Evolutionary conservation across 2,113 vertebrate genomes (phyloP).

Genomic region (Rhinolophus ferrumequinum): DNA sequence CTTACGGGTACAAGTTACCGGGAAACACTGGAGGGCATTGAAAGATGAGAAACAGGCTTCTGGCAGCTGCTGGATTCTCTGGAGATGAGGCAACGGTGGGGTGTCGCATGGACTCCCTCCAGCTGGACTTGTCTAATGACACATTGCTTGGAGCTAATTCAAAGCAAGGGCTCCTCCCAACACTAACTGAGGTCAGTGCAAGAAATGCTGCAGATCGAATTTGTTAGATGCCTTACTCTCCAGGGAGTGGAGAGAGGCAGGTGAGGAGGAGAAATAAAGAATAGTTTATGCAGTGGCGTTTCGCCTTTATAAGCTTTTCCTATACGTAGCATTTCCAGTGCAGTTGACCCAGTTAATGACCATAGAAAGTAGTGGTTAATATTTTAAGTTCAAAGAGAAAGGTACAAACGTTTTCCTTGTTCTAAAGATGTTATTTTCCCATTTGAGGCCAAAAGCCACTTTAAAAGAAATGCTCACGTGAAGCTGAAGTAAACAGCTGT

Average conservation of each 20-base stretch:
- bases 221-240: conserved; percentile 17
- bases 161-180: conserved; percentile 45
- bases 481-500: background rate
- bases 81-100: background rate
- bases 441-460: background rate
- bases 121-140: background rate
- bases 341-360: background rate
- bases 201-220: conserved; percentile 26
- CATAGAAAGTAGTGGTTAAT: background rate
- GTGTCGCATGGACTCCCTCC: background rate
- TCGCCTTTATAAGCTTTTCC: background rate
- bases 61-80: background rate
- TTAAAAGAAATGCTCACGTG: conserved; percentile 20
- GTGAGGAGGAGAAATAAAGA: background rate
- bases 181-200: conserved; percentile 46
- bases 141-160: conserved; percentile 34
- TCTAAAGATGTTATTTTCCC: conserved; percentile 21
- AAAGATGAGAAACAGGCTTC: background rate
- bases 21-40: conserved; percentile 41
- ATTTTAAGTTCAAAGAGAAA: conserved; percentile 33
- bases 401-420: background rate
- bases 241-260: background rate
- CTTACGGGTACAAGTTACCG: background rate
- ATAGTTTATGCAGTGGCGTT: background rate
- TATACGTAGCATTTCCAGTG: background rate